Conservation (phyloP, 2,888 invertebrate species). For the Cylindroiulus punctatus region DNA sequence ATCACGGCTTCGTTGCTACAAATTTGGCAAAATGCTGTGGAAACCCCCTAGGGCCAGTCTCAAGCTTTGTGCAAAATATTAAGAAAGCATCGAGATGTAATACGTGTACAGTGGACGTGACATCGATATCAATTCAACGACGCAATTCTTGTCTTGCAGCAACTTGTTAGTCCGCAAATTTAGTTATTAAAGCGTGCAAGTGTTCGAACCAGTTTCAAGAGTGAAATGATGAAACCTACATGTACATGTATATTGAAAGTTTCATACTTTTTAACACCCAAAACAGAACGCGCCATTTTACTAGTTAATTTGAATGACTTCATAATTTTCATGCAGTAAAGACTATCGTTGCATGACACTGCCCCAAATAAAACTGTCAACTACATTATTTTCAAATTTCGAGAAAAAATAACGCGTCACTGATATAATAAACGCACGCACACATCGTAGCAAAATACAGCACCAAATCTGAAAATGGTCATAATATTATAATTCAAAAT, state of each 20-base stretch:
- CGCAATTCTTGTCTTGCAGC: not conserved
- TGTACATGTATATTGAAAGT: not conserved
- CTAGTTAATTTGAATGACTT: no score
- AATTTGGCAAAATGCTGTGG: not conserved
- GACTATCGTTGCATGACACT: no score
- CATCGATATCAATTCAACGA: not conserved
- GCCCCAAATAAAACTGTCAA: no score
- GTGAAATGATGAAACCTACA: not conserved
- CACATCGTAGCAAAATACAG: no score
- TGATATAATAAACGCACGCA: no score
- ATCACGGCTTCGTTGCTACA: not conserved
- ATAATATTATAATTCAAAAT: not conserved
- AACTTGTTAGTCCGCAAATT: not conserved
- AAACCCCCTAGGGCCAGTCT: no score
- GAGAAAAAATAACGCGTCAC: no score
- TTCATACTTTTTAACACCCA: not conserved
- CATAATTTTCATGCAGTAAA: no score
- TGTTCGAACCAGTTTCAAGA: not conserved
- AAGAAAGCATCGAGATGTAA: not conserved
- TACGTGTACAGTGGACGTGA: no score
- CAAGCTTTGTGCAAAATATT: no score
- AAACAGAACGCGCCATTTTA: no score
- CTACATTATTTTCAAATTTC: no score
- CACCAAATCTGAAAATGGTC: not conserved
- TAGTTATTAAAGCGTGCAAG: not conserved